Percentiles rank a stretch among this genome's conserved stretches.
phyloP scores from a whole-genome alignment of 2,888 invertebrate genomes.

The Diadegma fenestrale region DNA sequence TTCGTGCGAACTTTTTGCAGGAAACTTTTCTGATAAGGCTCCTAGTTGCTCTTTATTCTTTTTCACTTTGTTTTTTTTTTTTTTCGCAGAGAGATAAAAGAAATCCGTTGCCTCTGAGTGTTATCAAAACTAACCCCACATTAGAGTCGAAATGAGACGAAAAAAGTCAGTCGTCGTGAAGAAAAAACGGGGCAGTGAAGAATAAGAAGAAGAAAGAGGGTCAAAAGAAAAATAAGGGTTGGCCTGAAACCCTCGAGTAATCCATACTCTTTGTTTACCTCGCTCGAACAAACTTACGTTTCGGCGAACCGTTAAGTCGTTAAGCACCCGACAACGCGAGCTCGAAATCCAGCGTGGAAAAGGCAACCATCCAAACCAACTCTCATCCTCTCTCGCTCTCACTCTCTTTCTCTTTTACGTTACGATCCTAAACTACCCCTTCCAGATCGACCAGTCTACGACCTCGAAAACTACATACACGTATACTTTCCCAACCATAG shows the following conservation, averaged over 20 bases:
- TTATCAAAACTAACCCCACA: constrained; percentile 19
- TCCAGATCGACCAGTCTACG: constrained; percentile 47
- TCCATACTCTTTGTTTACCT: constrained; percentile 74
- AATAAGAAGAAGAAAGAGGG: constrained; percentile 24
- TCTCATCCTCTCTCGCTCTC: constrained; percentile 41
- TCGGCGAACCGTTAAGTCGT: constrained; percentile 73
- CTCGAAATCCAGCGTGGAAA: constrained; percentile 61
- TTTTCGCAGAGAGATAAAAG: constrained; percentile 2
- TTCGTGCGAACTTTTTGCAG: background rate
- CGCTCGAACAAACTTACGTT: constrained; percentile 73
- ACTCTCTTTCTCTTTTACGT: constrained; percentile 45
- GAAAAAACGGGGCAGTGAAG: constrained; percentile 9
- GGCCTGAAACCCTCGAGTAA: constrained; percentile 63
- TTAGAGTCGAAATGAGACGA: constrained; percentile 24
- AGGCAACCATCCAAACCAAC: constrained; percentile 55
- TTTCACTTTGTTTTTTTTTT: background rate
- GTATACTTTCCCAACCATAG: background rate
- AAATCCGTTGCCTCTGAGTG: constrained; percentile 6
- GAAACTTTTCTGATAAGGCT: constrained; percentile 5
- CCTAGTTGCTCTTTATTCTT: background rate
- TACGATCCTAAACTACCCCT: constrained; percentile 1
- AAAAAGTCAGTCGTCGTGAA: constrained; percentile 21
- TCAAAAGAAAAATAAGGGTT: constrained; percentile 48
- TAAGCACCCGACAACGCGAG: constrained; percentile 70
- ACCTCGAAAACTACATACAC: constrained; percentile 11